A percentile compares a stretch with the other conserved stretches of the same genome.
Conservation (phyloP, 2,888 invertebrate genomes). For the Anticlea derivata region DNA sequence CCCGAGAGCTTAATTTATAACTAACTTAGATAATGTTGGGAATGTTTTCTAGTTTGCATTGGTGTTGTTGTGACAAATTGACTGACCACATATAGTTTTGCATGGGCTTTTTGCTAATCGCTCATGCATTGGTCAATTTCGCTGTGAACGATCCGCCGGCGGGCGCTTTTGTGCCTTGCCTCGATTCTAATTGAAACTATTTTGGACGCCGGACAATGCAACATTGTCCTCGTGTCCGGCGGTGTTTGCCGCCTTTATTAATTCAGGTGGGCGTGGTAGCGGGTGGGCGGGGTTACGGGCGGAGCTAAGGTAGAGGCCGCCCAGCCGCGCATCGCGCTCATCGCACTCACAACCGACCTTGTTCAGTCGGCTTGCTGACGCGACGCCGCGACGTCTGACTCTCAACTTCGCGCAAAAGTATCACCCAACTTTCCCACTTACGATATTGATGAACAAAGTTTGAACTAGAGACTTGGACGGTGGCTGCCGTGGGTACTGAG, state of each 20-base stretch:
- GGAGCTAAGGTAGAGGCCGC: slow-evolving; percentile 50
- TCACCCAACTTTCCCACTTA: slow-evolving; percentile 55
- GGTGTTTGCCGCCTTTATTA: slow-evolving; percentile 82
- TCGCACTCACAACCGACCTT: slow-evolving; percentile 39
- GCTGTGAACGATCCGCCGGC: slow-evolving; percentile 69
- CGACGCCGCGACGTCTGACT: slow-evolving; percentile 70
- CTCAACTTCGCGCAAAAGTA: slow-evolving; percentile 59
- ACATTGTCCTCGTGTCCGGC: slow-evolving; percentile 82
- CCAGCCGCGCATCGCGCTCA: slow-evolving; percentile 58
- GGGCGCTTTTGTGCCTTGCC: slow-evolving; percentile 74
- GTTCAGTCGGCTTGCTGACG: slow-evolving; percentile 74
- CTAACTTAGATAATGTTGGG: background rate
- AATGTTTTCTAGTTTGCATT: background rate
- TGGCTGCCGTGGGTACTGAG: slow-evolving; percentile 45
- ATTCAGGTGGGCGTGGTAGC: slow-evolving; percentile 76
- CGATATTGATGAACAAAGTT: slow-evolving; percentile 43
- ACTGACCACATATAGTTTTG: slow-evolving; percentile 41
- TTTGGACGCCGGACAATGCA: slow-evolving; percentile 80
- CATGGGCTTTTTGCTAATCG: slow-evolving; percentile 54
- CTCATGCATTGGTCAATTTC: slow-evolving; percentile 74
- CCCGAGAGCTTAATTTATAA: too few relatives aligned
- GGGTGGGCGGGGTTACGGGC: slow-evolving; percentile 64
- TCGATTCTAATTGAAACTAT: slow-evolving; percentile 83
- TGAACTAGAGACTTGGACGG: slow-evolving; percentile 36
- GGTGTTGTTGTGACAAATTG: slow-evolving; percentile 18